Evolutionary conservation across 2,797 vertebrate genomes (phyloP), one percentile per base, ranked within the genome.

Genomic region (Masticophis lateralis): DNA sequence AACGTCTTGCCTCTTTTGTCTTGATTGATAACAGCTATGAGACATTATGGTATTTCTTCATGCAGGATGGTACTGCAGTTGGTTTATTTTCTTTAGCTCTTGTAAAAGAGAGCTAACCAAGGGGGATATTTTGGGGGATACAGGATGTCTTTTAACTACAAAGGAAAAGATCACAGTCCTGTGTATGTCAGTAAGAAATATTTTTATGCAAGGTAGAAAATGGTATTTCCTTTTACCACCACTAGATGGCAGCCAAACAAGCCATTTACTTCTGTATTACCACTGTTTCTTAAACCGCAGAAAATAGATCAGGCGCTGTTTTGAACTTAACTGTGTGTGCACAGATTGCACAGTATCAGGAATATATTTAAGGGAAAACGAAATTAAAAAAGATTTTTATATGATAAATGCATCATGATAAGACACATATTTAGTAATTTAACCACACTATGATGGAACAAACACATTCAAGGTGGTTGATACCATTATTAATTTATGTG

Each of bases 231-330:
- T 32, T 60, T 60, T n/a, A 43, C 53, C 32, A 37, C 53, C 90
- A 47, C 60, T 87, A 92, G 93, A 87, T 91, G 93, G 92, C 93
- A 91, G 28, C 10, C 55, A 86, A 43, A 27, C 56, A 93, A 66
- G 25, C 37, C 27, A 59, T 61, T 83, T 83, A 14, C 86, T 88
- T 91, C 18, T 47, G 18, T n/a, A 18, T 59, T 7, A 18, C 37
- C 32, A 63, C 6, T 37, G 32, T 5, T 89, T 83, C 74, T 86
- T 66, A 55, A 51, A 69, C 79, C 22, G n/a, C 55, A 91, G 63
- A 60, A 90, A 51, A 63, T n/a, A 32, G 18, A 57, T 63, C 13
- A 47, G 0, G 14, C 25, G 16, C 74, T 66, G 53, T 28, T 91
- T 91, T 91, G 61, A 60, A 74, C 55, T 59, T 88, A 56, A 43